phyloP scores from a whole-genome alignment of 2,888 invertebrate genomes.

The Odontothrips loti region DNA sequence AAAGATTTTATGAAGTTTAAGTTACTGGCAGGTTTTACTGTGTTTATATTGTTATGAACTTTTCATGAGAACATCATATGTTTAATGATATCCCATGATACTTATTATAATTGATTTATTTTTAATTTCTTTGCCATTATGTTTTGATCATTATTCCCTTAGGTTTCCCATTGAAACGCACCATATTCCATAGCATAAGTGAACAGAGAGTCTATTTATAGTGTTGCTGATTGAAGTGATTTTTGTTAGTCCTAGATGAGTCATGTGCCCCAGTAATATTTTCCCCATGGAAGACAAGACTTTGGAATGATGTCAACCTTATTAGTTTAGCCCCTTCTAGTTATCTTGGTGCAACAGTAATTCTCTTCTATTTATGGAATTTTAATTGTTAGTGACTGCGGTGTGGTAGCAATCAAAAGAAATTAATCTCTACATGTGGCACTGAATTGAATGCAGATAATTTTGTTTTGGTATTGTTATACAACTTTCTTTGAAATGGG shows the following conservation, averaged over 20 bases:
- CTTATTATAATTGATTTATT: neutral
- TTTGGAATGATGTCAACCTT: constrained; percentile 18
- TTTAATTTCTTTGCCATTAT: neutral
- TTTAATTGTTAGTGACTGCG: constrained; percentile 20
- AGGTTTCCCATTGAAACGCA: neutral
- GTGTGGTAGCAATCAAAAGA: constrained; percentile 2
- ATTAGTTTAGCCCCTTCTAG: neutral
- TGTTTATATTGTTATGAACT: neutral
- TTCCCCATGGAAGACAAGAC: neutral
- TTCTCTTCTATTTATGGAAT: neutral
- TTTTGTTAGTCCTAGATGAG: constrained; percentile 13
- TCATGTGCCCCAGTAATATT: constrained; percentile 1
- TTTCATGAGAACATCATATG: constrained; percentile 4
- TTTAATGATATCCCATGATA: neutral
- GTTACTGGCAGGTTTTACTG: constrained; percentile 4
- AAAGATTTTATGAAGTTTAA: neutral
- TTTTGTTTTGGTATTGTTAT: neutral
- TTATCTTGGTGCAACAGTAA: constrained; percentile 8
- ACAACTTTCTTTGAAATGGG: neutral
- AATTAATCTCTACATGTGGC: neutral
- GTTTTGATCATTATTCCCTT: neutral
- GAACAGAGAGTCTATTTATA: neutral
- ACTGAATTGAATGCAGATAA: neutral
- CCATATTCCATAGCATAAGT: constrained; percentile 24
- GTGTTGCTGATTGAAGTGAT: neutral